These are phyloP conservation scores for Montipora cactus DNA, from an alignment of 64 coral and sea anemone species.

Conservation along the genomic window DNA sequence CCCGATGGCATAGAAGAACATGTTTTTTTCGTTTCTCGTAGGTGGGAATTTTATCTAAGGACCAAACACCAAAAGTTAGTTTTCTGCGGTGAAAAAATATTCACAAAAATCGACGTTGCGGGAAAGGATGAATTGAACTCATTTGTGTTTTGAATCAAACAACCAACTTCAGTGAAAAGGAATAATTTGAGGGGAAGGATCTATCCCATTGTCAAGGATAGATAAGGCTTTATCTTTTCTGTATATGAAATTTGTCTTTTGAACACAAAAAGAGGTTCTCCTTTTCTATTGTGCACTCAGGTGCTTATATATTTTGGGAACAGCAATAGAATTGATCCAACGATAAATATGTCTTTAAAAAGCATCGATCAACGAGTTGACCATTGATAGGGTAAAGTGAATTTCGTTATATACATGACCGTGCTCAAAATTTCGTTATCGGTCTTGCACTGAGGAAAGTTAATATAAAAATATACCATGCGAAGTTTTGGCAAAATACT, in stretches of 20 bases:
- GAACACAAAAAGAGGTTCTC: constrained; percentile 16
- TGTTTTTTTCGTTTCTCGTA: neutral
- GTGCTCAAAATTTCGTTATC: neutral
- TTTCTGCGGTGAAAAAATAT: constrained; percentile 54
- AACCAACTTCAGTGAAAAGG: constrained; percentile 22
- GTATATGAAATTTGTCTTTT: constrained; percentile 36
- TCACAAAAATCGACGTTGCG: constrained; percentile 8
- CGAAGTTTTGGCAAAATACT: neutral
- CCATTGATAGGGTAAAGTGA: neutral
- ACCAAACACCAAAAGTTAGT: neutral
- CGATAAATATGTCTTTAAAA: constrained; percentile 32
- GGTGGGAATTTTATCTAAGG: neutral
- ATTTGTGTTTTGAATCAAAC: constrained; percentile 49
- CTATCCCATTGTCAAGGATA: constrained; percentile 1
- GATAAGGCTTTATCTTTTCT: constrained; percentile 33
- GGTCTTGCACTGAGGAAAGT: neutral
- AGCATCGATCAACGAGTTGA: constrained; percentile 11
- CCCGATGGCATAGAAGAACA: too few relatives aligned
- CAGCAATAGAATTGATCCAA: neutral
- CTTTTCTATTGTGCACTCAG: constrained; percentile 24
- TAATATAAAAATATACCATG: neutral
- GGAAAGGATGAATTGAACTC: constrained; percentile 30
- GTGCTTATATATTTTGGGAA: constrained; percentile 8
- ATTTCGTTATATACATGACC: neutral
- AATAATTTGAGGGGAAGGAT: constrained; percentile 46